These are phyloP conservation scores for Casuarius casuarius DNA, from an alignment of 2,113 vertebrate species.

Conservation along the genomic window DNA sequence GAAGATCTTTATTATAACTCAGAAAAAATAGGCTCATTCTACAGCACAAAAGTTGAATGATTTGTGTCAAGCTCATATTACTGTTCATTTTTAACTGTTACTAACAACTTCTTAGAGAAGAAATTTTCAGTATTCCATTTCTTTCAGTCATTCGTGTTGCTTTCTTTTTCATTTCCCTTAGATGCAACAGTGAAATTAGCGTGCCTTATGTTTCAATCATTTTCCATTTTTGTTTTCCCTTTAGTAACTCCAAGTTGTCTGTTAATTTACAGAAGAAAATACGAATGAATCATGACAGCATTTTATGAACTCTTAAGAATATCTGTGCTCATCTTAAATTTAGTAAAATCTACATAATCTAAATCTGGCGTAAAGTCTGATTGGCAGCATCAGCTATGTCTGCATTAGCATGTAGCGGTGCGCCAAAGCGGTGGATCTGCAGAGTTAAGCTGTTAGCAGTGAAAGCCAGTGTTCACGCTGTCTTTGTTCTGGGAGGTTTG, in stretches of 20 bases:
- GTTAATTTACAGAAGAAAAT: background rate
- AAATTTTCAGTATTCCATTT: background rate
- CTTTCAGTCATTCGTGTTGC: background rate
- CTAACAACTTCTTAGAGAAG: constrained; percentile 12
- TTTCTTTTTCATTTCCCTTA: background rate
- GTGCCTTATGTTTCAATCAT: background rate
- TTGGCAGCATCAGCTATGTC: background rate
- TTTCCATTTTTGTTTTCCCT: background rate
- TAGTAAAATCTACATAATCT: background rate
- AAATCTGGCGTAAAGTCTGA: background rate
- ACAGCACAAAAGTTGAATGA: background rate
- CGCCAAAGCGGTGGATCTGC: background rate
- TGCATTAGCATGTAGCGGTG: fast-evolving
- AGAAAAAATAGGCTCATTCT: background rate
- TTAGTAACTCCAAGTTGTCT: background rate
- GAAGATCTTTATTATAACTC: background rate
- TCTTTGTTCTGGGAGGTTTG: background rate
- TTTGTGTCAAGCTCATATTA: background rate
- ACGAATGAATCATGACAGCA: background rate
- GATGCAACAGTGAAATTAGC: background rate
- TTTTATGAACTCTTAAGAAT: background rate
- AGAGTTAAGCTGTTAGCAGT: background rate
- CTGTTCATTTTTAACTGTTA: background rate
- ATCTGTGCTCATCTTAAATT: background rate
- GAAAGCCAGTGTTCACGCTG: background rate